phyloP scores from a whole-genome alignment of 2,113 vertebrate species.

The Pleuronectes platessa region DNA sequence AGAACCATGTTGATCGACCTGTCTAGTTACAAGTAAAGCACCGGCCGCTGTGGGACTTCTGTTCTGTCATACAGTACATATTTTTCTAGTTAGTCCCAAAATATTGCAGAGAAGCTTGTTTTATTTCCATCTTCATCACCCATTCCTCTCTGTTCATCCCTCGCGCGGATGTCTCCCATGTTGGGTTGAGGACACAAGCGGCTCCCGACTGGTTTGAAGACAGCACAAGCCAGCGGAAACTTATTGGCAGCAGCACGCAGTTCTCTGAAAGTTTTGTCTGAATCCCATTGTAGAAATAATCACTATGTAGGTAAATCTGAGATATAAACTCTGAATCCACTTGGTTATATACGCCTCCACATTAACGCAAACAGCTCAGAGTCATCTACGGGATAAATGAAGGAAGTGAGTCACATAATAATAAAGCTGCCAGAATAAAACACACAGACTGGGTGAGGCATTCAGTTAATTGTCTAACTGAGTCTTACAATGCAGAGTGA shows the following conservation, averaged over 20 bases:
- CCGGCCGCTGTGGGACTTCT: too few species aligned
- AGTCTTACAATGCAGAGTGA: not conserved
- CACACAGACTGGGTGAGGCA: not conserved
- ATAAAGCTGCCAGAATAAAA: constrained; percentile 30
- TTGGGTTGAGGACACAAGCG: constrained; percentile 29
- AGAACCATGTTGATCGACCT: too few species aligned
- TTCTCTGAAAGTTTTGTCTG: constrained; percentile 28
- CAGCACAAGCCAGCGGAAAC: not conserved
- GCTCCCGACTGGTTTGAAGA: constrained; percentile 21
- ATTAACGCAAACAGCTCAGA: constrained; percentile 35
- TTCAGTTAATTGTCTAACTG: constrained; percentile 10
- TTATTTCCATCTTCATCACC: constrained; percentile 19
- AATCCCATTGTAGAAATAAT: constrained; percentile 26
- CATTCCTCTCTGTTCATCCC: not conserved
- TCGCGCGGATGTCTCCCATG: constrained; percentile 2
- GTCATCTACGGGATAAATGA: constrained; percentile 41
- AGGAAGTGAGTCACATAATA: constrained; percentile 54
- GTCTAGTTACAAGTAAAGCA: too few species aligned
- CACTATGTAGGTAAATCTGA: constrained; percentile 34
- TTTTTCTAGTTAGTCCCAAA: not conserved
- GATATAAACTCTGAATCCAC: constrained; percentile 45
- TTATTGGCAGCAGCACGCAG: not conserved
- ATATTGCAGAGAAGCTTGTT: constrained; percentile 12
- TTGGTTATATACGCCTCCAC: constrained; percentile 56
- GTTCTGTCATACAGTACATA: not conserved